A percentile compares a stretch with the other conserved stretches of the same genome.
Evolutionary conservation across 2,113 vertebrate genomes (phyloP).

Genomic region (Saimiri boliviensis): DNA sequence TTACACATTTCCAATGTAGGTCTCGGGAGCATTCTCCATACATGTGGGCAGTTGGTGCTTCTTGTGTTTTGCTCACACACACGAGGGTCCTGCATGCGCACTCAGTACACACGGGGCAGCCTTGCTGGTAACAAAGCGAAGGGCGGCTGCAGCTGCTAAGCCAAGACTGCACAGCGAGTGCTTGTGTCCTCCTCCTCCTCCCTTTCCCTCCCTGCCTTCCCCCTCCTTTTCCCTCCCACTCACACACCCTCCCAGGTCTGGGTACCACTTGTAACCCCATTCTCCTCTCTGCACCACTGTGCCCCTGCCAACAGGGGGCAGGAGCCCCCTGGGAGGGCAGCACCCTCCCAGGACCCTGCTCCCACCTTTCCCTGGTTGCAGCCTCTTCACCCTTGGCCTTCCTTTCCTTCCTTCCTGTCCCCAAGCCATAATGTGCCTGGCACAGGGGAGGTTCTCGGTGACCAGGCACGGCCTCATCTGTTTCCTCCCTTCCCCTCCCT

Average conservation of each 20-base stretch:
- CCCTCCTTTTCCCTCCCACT: background rate
- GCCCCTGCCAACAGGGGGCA: conserved; percentile 23
- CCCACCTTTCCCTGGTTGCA: background rate
- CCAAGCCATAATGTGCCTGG: background rate
- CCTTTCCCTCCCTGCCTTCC: no score
- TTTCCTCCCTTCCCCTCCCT: background rate
- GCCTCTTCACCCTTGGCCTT: background rate
- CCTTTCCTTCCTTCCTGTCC: background rate
- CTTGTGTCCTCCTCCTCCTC: background rate
- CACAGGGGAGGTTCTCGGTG: background rate
- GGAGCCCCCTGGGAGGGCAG: no score
- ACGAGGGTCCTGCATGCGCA: background rate
- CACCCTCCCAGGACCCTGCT: background rate
- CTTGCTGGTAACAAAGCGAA: conserved; percentile 59
- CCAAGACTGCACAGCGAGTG: background rate
- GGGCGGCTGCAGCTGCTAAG: background rate
- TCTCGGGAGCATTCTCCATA: conserved; percentile 25
- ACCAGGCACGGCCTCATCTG: background rate
- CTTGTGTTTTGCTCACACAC: background rate
- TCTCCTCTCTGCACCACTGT: background rate
- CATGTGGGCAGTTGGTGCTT: conserved; percentile 50
- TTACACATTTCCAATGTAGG: background rate
- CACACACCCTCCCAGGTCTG: background rate
- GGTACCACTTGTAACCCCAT: background rate
- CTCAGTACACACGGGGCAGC: background rate